Percentiles rank a stretch among this genome's conserved stretches.
These are phyloP conservation scores for Cosmorhoe ocellata DNA, from an alignment of 2,888 invertebrate species.

Conservation along the genomic window DNA sequence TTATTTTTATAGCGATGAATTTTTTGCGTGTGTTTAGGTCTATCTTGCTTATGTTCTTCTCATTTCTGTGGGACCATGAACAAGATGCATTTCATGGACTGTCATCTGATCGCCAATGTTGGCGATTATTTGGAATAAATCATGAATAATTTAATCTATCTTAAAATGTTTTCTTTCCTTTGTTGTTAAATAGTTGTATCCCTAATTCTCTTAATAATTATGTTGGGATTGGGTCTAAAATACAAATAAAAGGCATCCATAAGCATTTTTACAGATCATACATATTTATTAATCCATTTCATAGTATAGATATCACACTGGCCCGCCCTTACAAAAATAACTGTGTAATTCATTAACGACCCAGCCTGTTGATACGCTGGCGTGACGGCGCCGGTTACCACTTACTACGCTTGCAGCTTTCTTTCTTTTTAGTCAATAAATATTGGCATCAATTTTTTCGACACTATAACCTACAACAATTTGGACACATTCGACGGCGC, in stretches of 20 bases:
- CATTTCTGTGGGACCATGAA: conserved; percentile 15
- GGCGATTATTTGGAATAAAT: conserved; percentile 17
- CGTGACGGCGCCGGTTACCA: conserved; percentile 58
- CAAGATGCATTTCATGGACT: conserved; percentile 2
- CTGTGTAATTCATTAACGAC: conserved; percentile 79
- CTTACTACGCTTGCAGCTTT: conserved; percentile 33
- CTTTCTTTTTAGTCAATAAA: conserved; percentile 49
- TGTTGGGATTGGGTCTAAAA: conserved; percentile 12
- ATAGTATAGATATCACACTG: conserved; percentile 83
- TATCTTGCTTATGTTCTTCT: conserved; percentile 13
- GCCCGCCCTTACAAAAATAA: conserved; percentile 83
- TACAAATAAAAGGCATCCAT: conserved; percentile 57
- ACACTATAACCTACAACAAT: conserved; percentile 74
- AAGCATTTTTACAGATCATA: conserved; percentile 82
- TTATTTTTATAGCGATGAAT: neutral
- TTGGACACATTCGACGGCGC: conserved; percentile 70
- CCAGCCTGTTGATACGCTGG: conserved; percentile 63
- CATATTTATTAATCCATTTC: conserved; percentile 82
- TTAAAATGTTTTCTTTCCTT: neutral
- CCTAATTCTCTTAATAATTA: neutral
- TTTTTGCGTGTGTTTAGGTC: conserved; percentile 9
- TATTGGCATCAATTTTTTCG: conserved; percentile 66
- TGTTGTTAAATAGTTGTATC: neutral
- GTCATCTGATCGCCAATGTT: conserved; percentile 9
- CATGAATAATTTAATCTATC: neutral